Evolutionary conservation across 2,113 vertebrate species (phyloP), one percentile per base, ranked within the genome.

Genomic region (Sinocyclocheilus anophthalmus): DNA sequence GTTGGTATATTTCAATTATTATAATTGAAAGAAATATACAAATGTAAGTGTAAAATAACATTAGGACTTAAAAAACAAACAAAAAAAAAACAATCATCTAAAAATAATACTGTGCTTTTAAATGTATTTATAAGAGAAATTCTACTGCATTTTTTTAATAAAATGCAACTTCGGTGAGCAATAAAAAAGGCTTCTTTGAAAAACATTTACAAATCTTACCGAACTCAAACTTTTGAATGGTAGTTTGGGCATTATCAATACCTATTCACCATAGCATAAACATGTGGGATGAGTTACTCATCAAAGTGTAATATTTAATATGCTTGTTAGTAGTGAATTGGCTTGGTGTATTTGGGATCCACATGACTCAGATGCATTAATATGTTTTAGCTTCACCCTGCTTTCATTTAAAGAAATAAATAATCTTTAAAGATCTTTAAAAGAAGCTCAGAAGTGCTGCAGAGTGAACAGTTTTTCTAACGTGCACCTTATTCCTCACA

Each of bases 401-500:
- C 55, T 76, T 16, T 84, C 9, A 7, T 61, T 79, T 84, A 87
- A 84, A 65, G 42, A 67, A 33, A 57, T 81, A 73, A 87, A 84
- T 37, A 33, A 76, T 57, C 6, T 76, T 65, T 80, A 10, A 55
- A 55, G 10, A 77, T 42, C 18, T 72, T 55, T 48, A 80, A 61
- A 76, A 30, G 9, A 55, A 20, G 30, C 3, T 80, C 39, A 50
- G 57, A 65, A 61, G 37, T 20, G 50, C 50, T 42, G 39, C 55
- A 53, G 45, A 37, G 26, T 73, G 55, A 76, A 82, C 59, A 86
- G 18, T 70, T 83, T 69, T 76, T 67, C 33, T 13, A 22, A 22
- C 63, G 83, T 88, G 88, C 75, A 90, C 91, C 93, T 92, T 89
- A 81, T 90, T 88, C 89, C 61, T 65, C 7, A 69, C 73, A 93